These are phyloP conservation scores for Sinentomon sp. DNA, from an alignment of 2,888 invertebrate genomes.

Conservation along the genomic window DNA sequence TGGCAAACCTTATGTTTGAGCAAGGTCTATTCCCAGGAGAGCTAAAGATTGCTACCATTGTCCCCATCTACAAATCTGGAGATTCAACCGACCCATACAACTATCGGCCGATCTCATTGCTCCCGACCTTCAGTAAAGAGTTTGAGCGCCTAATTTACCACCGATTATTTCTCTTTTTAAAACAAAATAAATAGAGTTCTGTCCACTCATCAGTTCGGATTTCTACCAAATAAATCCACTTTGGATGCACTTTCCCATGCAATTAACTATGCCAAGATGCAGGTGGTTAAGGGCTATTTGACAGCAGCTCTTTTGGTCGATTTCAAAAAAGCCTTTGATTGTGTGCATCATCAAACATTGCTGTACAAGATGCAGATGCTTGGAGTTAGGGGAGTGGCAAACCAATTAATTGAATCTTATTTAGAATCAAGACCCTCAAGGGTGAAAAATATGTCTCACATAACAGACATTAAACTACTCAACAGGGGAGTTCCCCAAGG, in stretches of 20 bases:
- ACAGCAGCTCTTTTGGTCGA: slow-evolving; percentile 8
- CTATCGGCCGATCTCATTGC: slow-evolving; percentile 1
- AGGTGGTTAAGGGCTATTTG: slow-evolving; percentile 3
- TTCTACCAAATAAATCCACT: slow-evolving; percentile 6
- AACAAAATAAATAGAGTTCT: neutral
- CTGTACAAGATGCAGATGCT: too few species aligned
- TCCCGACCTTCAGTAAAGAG: slow-evolving; percentile 3
- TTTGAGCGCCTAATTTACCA: slow-evolving; percentile 7
- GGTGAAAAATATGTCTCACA: too few species aligned
- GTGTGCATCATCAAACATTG: slow-evolving; percentile 1
- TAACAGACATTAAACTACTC: too few species aligned
- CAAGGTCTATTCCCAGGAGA: too few species aligned
- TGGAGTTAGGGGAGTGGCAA: too few species aligned
- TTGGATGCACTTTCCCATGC: slow-evolving; percentile 6
- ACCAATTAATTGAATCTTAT: too few species aligned
- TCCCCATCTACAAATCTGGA: slow-evolving; percentile 1
- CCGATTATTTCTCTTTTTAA: neutral
- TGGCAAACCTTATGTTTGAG: too few species aligned
- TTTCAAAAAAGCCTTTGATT: slow-evolving; percentile 10
- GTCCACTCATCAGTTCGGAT: slow-evolving; percentile 7
- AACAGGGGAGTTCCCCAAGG: too few species aligned
- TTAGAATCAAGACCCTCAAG: too few species aligned
- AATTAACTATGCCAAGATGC: slow-evolving; percentile 6
- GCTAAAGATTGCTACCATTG: too few species aligned
- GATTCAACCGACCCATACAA: neutral